Evolutionary conservation across 2,888 invertebrate genomes (phyloP), one percentile per base, ranked within the genome.

Genomic region (Timandra comae): DNA sequence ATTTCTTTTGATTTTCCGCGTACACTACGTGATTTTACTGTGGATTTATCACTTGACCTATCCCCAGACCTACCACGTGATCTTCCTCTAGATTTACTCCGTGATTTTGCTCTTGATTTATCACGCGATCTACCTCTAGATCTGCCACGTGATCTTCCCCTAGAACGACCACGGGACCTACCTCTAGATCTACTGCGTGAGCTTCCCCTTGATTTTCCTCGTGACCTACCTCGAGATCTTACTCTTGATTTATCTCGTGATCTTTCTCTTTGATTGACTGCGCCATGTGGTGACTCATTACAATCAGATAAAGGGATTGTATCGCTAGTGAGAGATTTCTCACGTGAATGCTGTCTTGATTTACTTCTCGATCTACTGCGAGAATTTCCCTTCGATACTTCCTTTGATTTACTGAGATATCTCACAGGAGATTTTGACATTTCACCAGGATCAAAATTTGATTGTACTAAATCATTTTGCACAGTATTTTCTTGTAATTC

Each of bases 51-150:
- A 27, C 11, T 21, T 24, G 19, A 28, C 11, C 24, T 30, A 7
- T 22, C 25, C 11, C 34, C 34, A 0, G 1, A 46, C 11, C 35
- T 13, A 2, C 38, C 33, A 28, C 43, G 31, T 13, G 43, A 52
- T 8, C 21, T 38, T 3, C 19, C 35, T n/a, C 38, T 29, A 1
- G 41, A 35, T 2, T 24, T 20, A 2, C 31, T 29, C 7, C 36
- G 21, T 2, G 37, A 41, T 7, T 20, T 19, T 5, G 16, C 32
- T 9, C 44, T 39, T 0, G 46, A 34, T 22, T 34, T 36, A 7
- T 33, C 47, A 12, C 41, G 38, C 3, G 53, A 51, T 23, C 33
- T 35, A 12, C 32, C 44, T 11, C 44, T 30, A 1, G 47, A 51
- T n/a, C 20, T 25, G 0, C 30, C 39, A 1, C 40, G 35, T 3